Base-by-base conservation (phyloP, 2,797 vertebrate species). In the Synanceia verrucosa region DNA sequence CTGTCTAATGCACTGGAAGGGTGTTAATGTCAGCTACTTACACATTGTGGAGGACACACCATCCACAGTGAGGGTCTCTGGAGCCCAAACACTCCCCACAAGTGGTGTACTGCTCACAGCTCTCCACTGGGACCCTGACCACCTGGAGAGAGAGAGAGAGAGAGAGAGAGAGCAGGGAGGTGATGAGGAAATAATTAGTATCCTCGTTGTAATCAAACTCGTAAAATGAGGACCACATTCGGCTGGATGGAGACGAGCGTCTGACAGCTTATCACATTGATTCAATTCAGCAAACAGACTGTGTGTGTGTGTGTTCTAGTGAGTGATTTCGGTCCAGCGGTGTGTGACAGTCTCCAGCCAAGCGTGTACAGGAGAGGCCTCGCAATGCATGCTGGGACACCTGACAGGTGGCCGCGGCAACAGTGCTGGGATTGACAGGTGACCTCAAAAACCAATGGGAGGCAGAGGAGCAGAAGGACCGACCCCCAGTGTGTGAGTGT, bases 41-140 rank as follows among this genome's bases (percentile, higher is more conserved):
- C 97, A 95, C 73, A 59, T 97, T 99, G 84, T 99, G 97, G 21
- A 99, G 96, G 82, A 99, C 96, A 88, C 98, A 99, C 98, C 98
- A 99, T 85, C 98, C 98, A 0, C 97, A 99, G 91, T 99, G 98
- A 73, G 97, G 98, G 85, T 99, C 98, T 87, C 94, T 93, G 66
- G 98, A 99, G 81, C 97, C 97, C 88, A 99, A 89, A 85, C 98
- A 99, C 70, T 95, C 92, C 21, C 94, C 96, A 2, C 98, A 99
- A 51, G 94, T 97, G 39, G 92, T 88, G 18, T 99, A 97, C 93
- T 99, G 97, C 84, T 97, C 95, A 1, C 98, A 99, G 91, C 96
- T 98, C 91, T 99, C 98, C 86, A 99, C 97, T 0, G 98, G 97
- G 75, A 99, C 96, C 50, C 95, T 94, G 0, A 95, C 97, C 91